A percentile compares a stretch with the other conserved stretches of the same genome.
phyloP scores from a whole-genome alignment of 2,113 vertebrate genomes.

The Xenopus laevis region DNA sequence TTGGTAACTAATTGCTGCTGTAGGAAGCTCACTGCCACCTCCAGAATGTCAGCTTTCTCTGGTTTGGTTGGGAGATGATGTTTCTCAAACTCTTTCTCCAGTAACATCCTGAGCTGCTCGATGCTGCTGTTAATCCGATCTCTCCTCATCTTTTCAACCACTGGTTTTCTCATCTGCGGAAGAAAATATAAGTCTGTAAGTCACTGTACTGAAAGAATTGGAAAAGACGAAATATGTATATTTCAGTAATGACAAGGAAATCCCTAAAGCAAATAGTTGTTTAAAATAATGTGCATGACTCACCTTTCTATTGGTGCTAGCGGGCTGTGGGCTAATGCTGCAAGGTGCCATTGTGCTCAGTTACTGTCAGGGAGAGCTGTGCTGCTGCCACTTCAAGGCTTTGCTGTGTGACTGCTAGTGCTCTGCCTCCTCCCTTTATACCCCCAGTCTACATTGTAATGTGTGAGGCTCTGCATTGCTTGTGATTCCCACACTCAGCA shows the following conservation, averaged over 20 bases:
- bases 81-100: constrained; percentile 71
- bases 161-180: constrained; percentile 68
- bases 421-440: constrained; percentile 16
- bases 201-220: no score
- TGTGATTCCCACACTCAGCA: constrained; percentile 36
- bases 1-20: constrained; percentile 45
- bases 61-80: constrained; percentile 72
- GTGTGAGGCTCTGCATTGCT: constrained; percentile 17
- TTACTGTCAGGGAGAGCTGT: no score
- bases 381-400: no score
- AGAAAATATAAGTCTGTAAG: neutral
- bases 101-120: constrained; percentile 68
- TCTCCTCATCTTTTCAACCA: constrained; percentile 75
- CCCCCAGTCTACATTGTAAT: constrained; percentile 2
- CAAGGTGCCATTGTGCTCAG: neutral
- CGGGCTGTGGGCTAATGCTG: neutral
- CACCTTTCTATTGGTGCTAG: constrained; percentile 20
- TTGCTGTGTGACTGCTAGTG: constrained; percentile 4
- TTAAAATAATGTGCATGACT: neutral
- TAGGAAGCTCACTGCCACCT: constrained; percentile 76
- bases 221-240: no score
- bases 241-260: no score
- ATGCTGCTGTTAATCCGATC: constrained; percentile 79
- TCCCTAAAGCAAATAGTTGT: no score
- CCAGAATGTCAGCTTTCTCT: constrained; percentile 77